Percentiles rank a stretch among this genome's conserved stretches.
Conservation (phyloP, 2,113 vertebrate genomes). For the chimpanzee (Pan troglodytes) region DNA sequence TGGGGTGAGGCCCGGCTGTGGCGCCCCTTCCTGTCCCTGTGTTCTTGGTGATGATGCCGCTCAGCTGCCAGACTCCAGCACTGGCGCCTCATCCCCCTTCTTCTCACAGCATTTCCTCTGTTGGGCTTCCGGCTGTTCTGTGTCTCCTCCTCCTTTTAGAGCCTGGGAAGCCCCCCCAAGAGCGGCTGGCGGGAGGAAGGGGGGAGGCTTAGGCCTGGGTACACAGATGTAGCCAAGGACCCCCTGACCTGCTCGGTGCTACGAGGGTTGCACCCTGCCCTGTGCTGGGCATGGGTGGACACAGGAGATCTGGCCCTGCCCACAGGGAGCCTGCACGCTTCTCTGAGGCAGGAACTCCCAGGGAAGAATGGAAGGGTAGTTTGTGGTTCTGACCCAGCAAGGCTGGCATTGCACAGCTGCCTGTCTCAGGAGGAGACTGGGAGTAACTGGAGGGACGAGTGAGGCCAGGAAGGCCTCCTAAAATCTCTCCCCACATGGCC, state of each 20-base stretch:
- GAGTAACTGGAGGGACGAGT: fast-evolving
- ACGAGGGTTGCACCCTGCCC: background rate
- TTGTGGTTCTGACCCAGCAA: background rate
- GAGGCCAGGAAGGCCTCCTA: background rate
- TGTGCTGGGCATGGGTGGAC: background rate
- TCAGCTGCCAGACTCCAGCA: fast-evolving
- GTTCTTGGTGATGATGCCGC: background rate
- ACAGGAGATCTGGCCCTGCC: background rate
- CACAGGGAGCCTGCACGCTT: background rate
- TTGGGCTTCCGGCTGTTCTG: background rate
- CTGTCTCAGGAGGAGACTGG: no score
- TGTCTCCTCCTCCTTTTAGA: background rate
- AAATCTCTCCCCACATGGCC: background rate
- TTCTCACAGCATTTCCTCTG: background rate
- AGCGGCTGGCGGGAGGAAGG: background rate
- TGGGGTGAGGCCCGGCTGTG: background rate
- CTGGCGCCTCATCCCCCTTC: background rate
- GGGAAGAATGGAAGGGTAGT: background rate
- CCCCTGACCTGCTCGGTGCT: background rate
- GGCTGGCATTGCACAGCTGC: background rate
- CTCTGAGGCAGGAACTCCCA: fast-evolving
- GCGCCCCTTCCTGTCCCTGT: background rate
- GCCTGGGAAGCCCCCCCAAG: background rate
- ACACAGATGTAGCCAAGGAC: background rate
- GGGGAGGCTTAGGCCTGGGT: background rate